Conservation (phyloP, 2,888 invertebrate species). For the Rotaria macrura region DNA sequence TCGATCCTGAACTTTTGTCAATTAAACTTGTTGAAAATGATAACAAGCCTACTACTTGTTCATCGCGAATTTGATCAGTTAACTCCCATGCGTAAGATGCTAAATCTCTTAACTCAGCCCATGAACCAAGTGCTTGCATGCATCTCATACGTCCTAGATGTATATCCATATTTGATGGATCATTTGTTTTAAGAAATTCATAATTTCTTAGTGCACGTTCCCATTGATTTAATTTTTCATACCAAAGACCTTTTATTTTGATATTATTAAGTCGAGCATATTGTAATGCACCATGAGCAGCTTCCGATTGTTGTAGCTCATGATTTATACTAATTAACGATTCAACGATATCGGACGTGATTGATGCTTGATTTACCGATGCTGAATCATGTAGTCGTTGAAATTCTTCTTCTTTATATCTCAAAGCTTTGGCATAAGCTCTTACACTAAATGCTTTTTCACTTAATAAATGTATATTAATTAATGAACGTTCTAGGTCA, state of each 20-base stretch:
- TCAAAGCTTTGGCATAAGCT: slow-evolving; percentile 68
- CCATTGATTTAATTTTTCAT: slow-evolving; percentile 97
- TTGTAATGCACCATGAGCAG: slow-evolving; percentile 78
- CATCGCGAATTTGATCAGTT: neutral
- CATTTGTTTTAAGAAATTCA: slow-evolving; percentile 59
- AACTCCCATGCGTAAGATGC: neutral
- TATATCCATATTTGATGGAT: slow-evolving; percentile 38
- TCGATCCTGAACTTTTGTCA: neutral
- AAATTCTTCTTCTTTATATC: slow-evolving; percentile 87
- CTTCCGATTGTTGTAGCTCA: slow-evolving; percentile 92
- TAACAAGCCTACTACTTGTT: neutral
- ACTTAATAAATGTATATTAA: slow-evolving; percentile 74
- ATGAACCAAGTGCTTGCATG: slow-evolving; percentile 90
- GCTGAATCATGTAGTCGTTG: slow-evolving; percentile 53
- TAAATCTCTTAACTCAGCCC: slow-evolving; percentile 55
- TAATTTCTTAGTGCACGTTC: slow-evolving; percentile 84
- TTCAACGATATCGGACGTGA: slow-evolving; percentile 22
- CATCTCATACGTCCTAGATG: slow-evolving; percentile 79
- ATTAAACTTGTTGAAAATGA: neutral
- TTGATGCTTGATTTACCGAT: slow-evolving; percentile 17
- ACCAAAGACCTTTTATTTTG: slow-evolving; percentile 71
- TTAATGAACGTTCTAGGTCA: slow-evolving; percentile 48
- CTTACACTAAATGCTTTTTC: slow-evolving; percentile 87
- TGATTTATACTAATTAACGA: slow-evolving; percentile 65
- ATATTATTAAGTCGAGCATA: slow-evolving; percentile 64